Evolutionary conservation across 2,113 vertebrate genomes (phyloP), one percentile per base, ranked within the genome.

Genomic region (Ellobius talpinus): DNA sequence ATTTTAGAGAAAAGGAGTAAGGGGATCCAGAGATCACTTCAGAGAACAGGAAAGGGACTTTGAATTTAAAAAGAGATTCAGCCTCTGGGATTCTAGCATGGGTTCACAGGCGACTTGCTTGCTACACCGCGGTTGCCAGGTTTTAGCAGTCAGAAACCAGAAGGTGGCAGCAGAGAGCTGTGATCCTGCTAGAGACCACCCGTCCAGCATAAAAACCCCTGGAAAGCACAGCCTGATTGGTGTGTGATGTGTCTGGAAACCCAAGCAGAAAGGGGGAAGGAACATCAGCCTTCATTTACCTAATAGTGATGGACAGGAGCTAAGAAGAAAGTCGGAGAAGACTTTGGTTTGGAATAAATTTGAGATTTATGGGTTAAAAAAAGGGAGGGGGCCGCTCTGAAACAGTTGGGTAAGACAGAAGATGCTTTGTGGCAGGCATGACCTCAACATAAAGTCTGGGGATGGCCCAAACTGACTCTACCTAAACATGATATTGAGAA

Each of bases 141-240:
- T 84, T 90, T 91, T 97, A 96, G 94, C 96, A 94, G 47, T 0
- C 13, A 70, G 16, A 58, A 33, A 58, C 96, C 97, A 98, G 96
- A 61, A 96, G 97, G 90, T 97, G 97, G 97, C 96, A 96, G 97
- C 97, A 98, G 92, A 97, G 94, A 96, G 97, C 97, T 61, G 68
- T 87, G 12, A 33, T 82, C 33, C 31, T 11, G 70, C 14, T 68
- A 76, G 72, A 47, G 50, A 65, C 36, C 19, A 0, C 63, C 0
- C 13, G 1, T 7, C 17, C 14, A 68, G 33, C 66, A 65, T 61
- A 90, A 96, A 70, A 45, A 66, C 0, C 0, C 2, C 45, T 55
- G 29, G 85, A 90, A 77, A 58, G 58, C 4, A 24, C 6, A 52
- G 21, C 9, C 10, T 78, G 5, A n/a, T 5, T 17, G 0, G 2